phyloP scores from a whole-genome alignment of 2,888 invertebrate genomes.

The Drosophila rellima region DNA sequence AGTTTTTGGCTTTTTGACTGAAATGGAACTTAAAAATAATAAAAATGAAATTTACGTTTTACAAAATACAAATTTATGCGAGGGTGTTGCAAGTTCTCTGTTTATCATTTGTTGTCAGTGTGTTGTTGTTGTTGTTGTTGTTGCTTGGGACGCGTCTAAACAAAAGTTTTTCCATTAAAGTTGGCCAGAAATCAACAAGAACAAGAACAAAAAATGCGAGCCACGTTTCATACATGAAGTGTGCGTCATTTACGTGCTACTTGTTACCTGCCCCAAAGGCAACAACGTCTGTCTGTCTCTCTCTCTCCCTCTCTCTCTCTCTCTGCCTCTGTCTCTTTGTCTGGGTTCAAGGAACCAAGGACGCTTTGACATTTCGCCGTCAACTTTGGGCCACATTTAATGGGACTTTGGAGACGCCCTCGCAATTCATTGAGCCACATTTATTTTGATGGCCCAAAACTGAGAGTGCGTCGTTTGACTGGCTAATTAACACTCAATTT shows the following conservation, averaged over 20 bases:
- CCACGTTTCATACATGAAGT: slow-evolving; percentile 56
- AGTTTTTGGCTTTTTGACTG: slow-evolving; percentile 27
- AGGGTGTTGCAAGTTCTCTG: slow-evolving; percentile 47
- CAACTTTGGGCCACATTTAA: slow-evolving; percentile 49
- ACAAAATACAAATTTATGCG: slow-evolving; percentile 54
- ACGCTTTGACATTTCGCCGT: slow-evolving; percentile 48
- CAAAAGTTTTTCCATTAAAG: slow-evolving; percentile 83
- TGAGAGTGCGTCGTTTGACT: slow-evolving; percentile 35
- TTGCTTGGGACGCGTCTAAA: slow-evolving; percentile 64
- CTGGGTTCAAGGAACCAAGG: slow-evolving; percentile 45
- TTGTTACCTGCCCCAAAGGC: slow-evolving; percentile 67
- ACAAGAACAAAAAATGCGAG: slow-evolving; percentile 19
- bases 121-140: slow-evolving; percentile 33
- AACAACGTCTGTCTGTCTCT: slow-evolving; percentile 6
- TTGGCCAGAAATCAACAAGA: slow-evolving; percentile 59
- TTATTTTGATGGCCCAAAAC: slow-evolving; percentile 39
- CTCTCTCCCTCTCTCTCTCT: background rate
- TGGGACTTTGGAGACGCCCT: slow-evolving; percentile 45
- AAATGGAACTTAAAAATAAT: slow-evolving; percentile 57
- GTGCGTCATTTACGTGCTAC: slow-evolving; percentile 73
- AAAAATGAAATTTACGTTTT: slow-evolving; percentile 68
- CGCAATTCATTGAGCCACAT: slow-evolving; percentile 53
- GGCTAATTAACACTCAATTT: slow-evolving; percentile 62
- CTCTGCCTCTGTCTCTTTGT: slow-evolving; percentile 25
- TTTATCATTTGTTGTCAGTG: slow-evolving; percentile 18